Base-by-base conservation (phyloP, 2,888 invertebrate species). In the Drosophila stalkeri region DNA sequence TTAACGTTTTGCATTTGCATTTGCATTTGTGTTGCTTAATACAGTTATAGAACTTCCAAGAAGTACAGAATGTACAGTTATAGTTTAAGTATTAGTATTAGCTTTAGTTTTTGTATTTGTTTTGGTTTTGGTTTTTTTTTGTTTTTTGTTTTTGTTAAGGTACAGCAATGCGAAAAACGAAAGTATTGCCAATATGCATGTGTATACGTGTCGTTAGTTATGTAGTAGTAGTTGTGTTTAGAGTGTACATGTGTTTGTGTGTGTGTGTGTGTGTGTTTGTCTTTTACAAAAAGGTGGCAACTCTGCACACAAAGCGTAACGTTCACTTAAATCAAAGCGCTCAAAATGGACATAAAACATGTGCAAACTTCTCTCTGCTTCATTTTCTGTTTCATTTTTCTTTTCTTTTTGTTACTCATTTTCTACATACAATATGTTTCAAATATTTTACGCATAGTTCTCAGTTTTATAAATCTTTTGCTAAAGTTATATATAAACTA, bases 91-190 rank as follows among this genome's bases (percentile, higher is more conserved):
- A 7, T 47, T 44, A 39, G 37, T 7, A 6, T 37, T 39, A 39
- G 39, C 6, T 12, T 20, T 44, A 6, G 20, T 44, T n/a, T 49
- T 31, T 49, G 31, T 49, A 18, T 49, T 51, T 51, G n/a, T 51
- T 66, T 79, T 70, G 18, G 41, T 44, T 57, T 56, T 18, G 63
- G 39, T 39, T 39, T 39, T 16, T 6, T 70, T 49, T 55, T 14
- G 23, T 2, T 27, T 27, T 27, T 27, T 27, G 27, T 56, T 60
- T 46, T 65, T 72, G 72, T 80, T 74, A 75, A 86, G 90, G 86
- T 89, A 88, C 86, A 89, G 89, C 89, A 89, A 86, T 86, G 87
- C 87, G 89, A 87, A 87, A 73, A 87, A 79, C 72, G 85, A 89
- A 86, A 77, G 72, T 75, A 44, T 68, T 79, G 88, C 82, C 82